Conservation (phyloP, 2,797 vertebrate genomes). For the Enteromius argenteus region DNA sequence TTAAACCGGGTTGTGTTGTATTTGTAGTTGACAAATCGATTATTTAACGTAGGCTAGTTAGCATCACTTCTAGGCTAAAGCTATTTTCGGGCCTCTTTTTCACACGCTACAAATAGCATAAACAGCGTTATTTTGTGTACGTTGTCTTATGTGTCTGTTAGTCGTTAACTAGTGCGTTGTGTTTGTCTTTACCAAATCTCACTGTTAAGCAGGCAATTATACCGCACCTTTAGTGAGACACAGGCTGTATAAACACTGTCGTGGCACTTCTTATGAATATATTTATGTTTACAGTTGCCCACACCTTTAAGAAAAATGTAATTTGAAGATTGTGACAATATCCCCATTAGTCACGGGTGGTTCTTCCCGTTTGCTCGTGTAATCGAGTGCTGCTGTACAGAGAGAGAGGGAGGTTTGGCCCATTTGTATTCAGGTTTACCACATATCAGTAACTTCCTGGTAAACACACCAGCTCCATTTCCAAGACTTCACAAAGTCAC, state of each 20-base stretch:
- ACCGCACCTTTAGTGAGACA: neutral
- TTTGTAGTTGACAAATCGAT: too few species aligned
- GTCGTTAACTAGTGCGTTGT: neutral
- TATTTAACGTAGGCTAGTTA: neutral
- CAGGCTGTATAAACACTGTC: neutral
- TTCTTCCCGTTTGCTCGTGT: neutral
- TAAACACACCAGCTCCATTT: neutral
- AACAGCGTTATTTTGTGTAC: neutral
- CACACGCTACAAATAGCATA: neutral
- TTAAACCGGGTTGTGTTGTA: neutral
- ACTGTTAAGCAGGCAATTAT: neutral
- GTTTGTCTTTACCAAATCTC: neutral
- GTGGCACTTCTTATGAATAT: neutral
- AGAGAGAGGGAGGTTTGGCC: neutral
- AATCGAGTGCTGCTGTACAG: neutral
- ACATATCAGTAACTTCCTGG: constrained; percentile 1
- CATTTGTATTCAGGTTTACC: neutral
- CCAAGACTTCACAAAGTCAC: neutral
- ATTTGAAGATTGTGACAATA: neutral
- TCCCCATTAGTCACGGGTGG: neutral
- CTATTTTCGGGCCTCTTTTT: neutral
- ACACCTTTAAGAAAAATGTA: neutral
- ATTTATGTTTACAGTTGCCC: neutral
- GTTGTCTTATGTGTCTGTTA: neutral
- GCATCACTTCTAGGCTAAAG: neutral